Conservation (phyloP, 2,797 vertebrate genomes). For the Phoeniculus purpureus region DNA sequence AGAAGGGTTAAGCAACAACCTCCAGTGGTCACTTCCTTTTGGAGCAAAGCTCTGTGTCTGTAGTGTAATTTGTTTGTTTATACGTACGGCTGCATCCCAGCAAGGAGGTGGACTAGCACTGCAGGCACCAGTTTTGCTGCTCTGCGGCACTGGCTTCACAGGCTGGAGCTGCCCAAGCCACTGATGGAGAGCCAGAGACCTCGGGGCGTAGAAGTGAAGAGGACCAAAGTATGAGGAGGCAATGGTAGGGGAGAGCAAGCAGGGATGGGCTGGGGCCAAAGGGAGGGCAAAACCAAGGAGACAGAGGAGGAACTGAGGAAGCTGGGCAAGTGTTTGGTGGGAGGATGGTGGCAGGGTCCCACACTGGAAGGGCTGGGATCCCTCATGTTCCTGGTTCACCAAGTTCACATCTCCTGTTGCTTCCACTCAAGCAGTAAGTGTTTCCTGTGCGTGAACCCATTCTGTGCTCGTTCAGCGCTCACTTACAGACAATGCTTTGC, state of each 20-base stretch:
- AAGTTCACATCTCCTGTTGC: neutral
- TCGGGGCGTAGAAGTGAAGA: neutral
- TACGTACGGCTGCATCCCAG: neutral
- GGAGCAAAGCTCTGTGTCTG: neutral
- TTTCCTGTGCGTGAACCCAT: neutral
- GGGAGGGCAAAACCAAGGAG: neutral
- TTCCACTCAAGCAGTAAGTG: neutral
- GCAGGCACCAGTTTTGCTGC: neutral
- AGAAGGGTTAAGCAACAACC: conserved; percentile 29
- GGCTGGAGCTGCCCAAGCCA: neutral
- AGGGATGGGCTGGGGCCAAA: neutral
- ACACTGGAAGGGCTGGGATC: neutral
- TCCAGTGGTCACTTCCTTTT: conserved; percentile 55
- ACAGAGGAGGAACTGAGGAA: neutral
- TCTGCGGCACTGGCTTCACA: rapidly evolving
- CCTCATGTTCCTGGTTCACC: neutral
- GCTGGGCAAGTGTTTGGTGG: neutral
- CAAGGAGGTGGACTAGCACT: neutral
- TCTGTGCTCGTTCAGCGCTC: neutral
- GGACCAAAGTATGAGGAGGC: conserved; percentile 29
- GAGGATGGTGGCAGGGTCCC: neutral
- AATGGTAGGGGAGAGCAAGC: conserved; percentile 28
- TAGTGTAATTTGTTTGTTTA: conserved; percentile 19
- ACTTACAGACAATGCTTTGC: neutral
- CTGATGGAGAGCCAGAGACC: neutral